A percentile compares a stretch with the other conserved stretches of the same genome.
Conservation (phyloP, 1,140 invertebrate species). For the Drosophila bocki region DNA sequence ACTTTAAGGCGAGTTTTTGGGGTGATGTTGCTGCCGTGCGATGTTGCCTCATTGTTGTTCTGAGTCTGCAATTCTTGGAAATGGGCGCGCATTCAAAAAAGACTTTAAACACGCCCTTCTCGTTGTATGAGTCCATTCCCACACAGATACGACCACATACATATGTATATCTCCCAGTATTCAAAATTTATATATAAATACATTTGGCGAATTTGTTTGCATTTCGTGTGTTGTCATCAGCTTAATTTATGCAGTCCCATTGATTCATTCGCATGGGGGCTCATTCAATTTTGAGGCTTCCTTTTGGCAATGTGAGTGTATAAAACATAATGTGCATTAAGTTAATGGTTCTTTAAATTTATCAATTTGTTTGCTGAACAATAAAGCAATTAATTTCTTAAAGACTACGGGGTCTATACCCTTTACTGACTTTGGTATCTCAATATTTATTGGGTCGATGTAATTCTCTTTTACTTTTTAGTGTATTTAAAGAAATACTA, state of each 20-base stretch:
- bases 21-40: conserved; percentile 26
- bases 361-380: conserved; percentile 10
- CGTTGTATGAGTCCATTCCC: conserved; percentile 20
- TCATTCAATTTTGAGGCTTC: conserved; percentile 36
- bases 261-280: conserved; percentile 57
- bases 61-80: conserved; percentile 70
- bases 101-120: conserved; percentile 49
- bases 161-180: not conserved
- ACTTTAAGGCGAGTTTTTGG: conserved; percentile 62
- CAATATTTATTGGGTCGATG: not conserved
- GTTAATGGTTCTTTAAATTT: conserved; percentile 15
- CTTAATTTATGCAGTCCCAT: conserved; percentile 62
- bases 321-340: conserved; percentile 15
- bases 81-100: conserved; percentile 63
- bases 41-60: conserved; percentile 44
- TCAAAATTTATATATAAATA: conserved; percentile 30
- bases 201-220: conserved; percentile 51
- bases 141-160: conserved; percentile 19
- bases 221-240: conserved; percentile 58
- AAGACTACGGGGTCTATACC: not conserved
- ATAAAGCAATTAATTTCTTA: not conserved
- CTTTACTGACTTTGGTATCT: not conserved
- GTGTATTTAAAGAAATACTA: no score
- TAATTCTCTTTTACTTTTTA: no score
- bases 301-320: conserved; percentile 3